These are phyloP conservation scores for Clitarchus hookeri DNA, from an alignment of 2,888 invertebrate genomes.

Conservation along the genomic window DNA sequence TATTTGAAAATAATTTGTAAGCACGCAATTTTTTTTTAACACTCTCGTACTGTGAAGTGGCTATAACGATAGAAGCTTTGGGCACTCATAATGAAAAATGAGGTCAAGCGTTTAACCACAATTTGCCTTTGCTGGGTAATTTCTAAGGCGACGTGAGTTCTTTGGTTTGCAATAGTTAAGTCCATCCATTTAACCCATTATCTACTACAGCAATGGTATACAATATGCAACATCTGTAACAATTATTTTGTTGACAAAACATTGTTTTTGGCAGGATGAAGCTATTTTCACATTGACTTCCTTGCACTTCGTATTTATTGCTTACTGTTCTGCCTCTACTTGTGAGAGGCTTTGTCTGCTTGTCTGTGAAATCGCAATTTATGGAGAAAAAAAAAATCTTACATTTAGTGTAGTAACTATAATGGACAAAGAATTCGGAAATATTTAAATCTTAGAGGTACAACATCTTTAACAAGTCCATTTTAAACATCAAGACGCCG, in stretches of 20 bases:
- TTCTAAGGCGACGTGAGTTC: background rate
- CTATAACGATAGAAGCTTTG: background rate
- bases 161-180: background rate
- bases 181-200: background rate
- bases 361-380: background rate
- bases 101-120: background rate
- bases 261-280: conserved; percentile 5
- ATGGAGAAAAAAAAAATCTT: background rate
- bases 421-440: conserved; percentile 14
- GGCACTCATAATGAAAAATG: background rate
- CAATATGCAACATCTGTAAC: conserved; percentile 7
- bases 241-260: background rate
- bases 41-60: background rate
- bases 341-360: background rate
- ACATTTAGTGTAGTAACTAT: background rate
- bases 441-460: conserved; percentile 9
- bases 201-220: conserved; percentile 7
- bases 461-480: background rate
- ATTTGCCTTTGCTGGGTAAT: background rate
- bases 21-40: background rate
- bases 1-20: background rate
- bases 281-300: background rate
- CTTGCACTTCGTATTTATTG: conserved; percentile 7
- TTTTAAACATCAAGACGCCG: background rate
- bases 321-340: background rate